phyloP scores from a whole-genome alignment of 2,113 vertebrate species.

The Dipodomys stephensi region DNA sequence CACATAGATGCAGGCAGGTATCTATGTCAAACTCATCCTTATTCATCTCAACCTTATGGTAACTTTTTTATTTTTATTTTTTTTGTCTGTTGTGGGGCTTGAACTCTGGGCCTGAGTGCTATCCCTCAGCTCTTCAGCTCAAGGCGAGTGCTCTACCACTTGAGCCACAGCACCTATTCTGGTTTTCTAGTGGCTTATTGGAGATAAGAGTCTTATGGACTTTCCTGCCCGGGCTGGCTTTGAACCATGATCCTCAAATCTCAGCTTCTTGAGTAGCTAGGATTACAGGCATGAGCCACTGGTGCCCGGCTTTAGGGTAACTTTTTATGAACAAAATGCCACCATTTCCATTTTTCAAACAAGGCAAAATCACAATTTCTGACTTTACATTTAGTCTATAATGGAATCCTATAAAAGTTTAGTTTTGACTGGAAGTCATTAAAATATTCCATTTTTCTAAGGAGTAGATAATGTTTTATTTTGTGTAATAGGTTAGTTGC shows the following conservation, averaged over 20 bases:
- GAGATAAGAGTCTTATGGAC: no score
- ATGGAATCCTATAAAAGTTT: background rate
- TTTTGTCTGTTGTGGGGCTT: no score
- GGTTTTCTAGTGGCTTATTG: no score
- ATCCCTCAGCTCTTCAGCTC: no score
- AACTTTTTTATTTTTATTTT: background rate
- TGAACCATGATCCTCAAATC: no score
- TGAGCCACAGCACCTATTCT: no score
- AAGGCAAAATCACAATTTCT: background rate
- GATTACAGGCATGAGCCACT: no score
- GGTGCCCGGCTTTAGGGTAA: background rate
- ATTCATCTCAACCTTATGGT: background rate
- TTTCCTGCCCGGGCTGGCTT: no score
- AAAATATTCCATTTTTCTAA: background rate
- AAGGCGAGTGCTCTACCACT: no score
- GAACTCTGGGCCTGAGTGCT: no score
- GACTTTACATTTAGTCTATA: background rate
- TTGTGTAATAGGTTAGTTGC: background rate
- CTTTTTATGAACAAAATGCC: background rate
- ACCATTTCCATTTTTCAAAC: background rate
- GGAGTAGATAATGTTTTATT: background rate
- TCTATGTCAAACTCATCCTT: background rate
- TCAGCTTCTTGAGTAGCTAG: no score
- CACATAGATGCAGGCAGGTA: background rate
- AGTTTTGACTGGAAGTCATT: background rate